These are phyloP conservation scores for Naja naja DNA, from an alignment of 2,113 vertebrate species.

Conservation along the genomic window DNA sequence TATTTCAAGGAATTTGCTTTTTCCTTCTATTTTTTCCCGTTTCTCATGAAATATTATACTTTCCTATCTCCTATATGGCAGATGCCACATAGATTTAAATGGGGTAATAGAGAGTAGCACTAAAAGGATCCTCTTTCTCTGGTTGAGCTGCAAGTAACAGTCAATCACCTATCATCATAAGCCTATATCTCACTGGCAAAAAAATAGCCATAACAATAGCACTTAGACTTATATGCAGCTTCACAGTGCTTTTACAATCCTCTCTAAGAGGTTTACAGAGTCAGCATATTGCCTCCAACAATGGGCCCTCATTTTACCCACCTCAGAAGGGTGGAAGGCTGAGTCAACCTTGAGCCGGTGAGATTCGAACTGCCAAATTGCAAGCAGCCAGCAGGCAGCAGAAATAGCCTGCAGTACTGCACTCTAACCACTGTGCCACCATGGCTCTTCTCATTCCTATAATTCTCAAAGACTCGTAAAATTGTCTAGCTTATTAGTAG, in stretches of 20 bases:
- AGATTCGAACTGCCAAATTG: no score
- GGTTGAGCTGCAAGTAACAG: neutral
- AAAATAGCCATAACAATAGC: neutral
- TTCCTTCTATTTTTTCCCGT: no score
- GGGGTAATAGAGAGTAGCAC: neutral
- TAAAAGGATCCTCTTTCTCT: neutral
- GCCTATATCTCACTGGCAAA: neutral
- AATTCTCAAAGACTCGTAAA: neutral
- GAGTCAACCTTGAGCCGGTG: no score
- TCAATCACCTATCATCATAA: neutral
- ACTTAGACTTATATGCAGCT: no score
- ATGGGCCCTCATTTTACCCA: no score
- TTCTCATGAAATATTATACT: neutral
- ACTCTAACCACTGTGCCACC: no score
- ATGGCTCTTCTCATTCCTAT: neutral
- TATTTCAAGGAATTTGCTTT: neutral
- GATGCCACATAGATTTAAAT: neutral
- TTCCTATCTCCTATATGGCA: neutral
- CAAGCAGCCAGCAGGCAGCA: no score
- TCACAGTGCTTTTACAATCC: no score
- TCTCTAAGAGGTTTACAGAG: no score
- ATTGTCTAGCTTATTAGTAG: neutral
- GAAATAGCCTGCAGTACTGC: no score
- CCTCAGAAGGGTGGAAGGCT: no score
- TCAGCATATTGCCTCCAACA: no score